Evolutionary conservation across 2,113 vertebrate species (phyloP).

Genomic region (Azemiops feae): DNA sequence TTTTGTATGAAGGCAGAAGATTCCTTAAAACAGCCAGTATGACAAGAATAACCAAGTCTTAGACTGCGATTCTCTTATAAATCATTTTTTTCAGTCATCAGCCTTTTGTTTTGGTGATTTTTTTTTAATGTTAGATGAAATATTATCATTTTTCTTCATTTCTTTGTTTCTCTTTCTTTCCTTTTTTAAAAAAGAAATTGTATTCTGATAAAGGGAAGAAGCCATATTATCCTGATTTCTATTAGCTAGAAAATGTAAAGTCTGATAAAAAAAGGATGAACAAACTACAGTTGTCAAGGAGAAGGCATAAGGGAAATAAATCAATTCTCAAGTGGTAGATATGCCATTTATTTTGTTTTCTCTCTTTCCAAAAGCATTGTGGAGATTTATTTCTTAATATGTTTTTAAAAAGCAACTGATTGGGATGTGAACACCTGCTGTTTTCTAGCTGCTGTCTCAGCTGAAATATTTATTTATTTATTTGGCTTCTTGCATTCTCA

Average conservation of each 20-base stretch:
- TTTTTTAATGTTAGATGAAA: background rate
- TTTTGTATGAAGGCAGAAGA: background rate
- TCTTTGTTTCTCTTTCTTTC: background rate
- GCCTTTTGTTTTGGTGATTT: conserved; percentile 24
- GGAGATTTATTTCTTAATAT: background rate
- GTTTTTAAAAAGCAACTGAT: background rate
- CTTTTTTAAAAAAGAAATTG: background rate
- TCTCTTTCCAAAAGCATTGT: background rate
- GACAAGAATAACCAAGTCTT: conserved; percentile 25
- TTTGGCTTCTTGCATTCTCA: background rate
- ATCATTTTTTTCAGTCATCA: background rate
- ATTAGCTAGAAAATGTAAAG: background rate
- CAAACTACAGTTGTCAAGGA: background rate
- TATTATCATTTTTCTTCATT: background rate
- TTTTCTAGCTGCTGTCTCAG: background rate
- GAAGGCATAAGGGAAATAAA: conserved; percentile 13
- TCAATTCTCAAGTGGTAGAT: background rate
- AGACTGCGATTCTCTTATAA: background rate
- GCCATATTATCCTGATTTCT: conserved; percentile 1
- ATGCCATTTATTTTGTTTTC: background rate
- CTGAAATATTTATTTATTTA: background rate
- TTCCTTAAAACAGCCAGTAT: conserved; percentile 23
- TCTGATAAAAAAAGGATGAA: background rate
- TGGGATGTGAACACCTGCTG: background rate
- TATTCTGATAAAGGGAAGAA: background rate